phyloP scores from a whole-genome alignment of 2,888 invertebrate species.

The Gasteruption jaculator region DNA sequence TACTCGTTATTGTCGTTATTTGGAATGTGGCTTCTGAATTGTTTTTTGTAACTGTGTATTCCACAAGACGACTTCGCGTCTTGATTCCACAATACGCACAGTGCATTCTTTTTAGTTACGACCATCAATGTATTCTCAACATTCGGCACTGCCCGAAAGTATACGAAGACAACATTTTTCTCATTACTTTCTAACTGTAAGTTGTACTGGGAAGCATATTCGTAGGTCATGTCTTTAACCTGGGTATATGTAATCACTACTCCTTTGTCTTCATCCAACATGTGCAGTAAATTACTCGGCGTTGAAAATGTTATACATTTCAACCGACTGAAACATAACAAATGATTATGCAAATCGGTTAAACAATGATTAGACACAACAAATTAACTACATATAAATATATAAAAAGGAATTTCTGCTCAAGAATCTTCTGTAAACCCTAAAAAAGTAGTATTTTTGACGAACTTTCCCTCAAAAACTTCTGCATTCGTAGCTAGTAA shows the following conservation, averaged over 20 bases:
- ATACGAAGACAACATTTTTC: slow-evolving; percentile 35
- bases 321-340: slow-evolving; percentile 14
- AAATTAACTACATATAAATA: too few relatives aligned
- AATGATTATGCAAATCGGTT: background rate
- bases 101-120: slow-evolving; percentile 36
- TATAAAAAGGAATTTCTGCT: too few relatives aligned
- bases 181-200: slow-evolving; percentile 24
- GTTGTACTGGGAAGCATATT: slow-evolving; percentile 36
- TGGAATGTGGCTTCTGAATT: slow-evolving; percentile 28
- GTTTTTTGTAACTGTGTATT: slow-evolving; percentile 34
- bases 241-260: slow-evolving; percentile 30
- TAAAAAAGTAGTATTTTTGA: too few relatives aligned
- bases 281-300: slow-evolving; percentile 29
- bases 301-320: slow-evolving; percentile 24
- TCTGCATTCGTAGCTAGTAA: too few relatives aligned
- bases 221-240: slow-evolving; percentile 19
- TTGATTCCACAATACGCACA: slow-evolving; percentile 36
- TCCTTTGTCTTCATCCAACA: slow-evolving; percentile 36
- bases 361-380: too few relatives aligned
- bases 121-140: slow-evolving; percentile 36
- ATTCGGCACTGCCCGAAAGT: slow-evolving; percentile 30
- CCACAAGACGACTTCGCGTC: too few relatives aligned
- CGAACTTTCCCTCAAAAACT: too few relatives aligned
- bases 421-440: too few relatives aligned
- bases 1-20: slow-evolving; percentile 31